These are phyloP conservation scores for Drosophila repletoides DNA, from an alignment of 1,140 invertebrate genomes.

Conservation along the genomic window DNA sequence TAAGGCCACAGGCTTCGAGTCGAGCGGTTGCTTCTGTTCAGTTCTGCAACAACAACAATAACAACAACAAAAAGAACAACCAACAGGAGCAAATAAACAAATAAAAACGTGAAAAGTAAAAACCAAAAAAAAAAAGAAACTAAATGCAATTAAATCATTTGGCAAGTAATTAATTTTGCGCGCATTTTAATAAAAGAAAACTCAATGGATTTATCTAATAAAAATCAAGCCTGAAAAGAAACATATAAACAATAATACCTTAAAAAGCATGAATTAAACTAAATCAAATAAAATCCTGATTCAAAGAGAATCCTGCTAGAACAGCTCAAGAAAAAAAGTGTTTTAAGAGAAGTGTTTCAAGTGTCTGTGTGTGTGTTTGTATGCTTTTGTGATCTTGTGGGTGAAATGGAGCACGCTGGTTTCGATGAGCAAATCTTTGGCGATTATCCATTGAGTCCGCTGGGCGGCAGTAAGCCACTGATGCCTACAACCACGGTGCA, in stretches of 20 bases:
- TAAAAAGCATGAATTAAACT: no score
- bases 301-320: no score
- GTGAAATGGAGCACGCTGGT: constrained; percentile 87
- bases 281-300: no score
- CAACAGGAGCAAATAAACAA: constrained; percentile 15
- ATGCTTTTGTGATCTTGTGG: neutral
- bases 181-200: constrained; percentile 54
- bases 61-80: no score
- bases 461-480: constrained; percentile 77
- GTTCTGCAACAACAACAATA: no score
- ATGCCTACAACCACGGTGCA: constrained; percentile 80
- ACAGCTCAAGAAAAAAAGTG: no score
- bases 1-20: constrained; percentile 70
- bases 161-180: constrained; percentile 54
- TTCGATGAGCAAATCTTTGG: constrained; percentile 90
- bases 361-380: constrained; percentile 3
- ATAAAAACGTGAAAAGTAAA: no score
- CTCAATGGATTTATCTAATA: constrained; percentile 48
- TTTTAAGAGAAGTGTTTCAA: neutral
- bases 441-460: constrained; percentile 84
- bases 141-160: constrained; percentile 79
- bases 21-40: no score
- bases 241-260: constrained; percentile 6
- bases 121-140: constrained; percentile 5
- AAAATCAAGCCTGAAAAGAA: constrained; percentile 13